Percentiles rank a stretch among this genome's conserved stretches.
Conservation (phyloP, 1,140 invertebrate species). For the Manduca sexta region DNA sequence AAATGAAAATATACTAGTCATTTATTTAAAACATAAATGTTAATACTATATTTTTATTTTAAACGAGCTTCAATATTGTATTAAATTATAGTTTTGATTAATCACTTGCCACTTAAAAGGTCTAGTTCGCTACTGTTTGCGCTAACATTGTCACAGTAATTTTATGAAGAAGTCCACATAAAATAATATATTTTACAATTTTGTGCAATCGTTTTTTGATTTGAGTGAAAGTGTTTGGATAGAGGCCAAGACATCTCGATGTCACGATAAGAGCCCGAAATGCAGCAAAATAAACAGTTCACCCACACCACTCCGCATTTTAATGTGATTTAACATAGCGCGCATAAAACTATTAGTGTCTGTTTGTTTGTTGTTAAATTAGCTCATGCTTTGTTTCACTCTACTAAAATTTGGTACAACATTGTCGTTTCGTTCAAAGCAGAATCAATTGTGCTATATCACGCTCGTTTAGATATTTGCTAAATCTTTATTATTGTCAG, state of each 20-base stretch:
- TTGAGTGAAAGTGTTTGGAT: conserved; percentile 57
- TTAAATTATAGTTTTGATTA: too few relatives aligned
- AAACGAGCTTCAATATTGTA: too few relatives aligned
- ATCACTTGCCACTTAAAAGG: too few relatives aligned
- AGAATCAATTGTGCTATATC: background rate
- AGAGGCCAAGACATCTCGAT: conserved; percentile 45
- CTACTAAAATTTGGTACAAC: background rate
- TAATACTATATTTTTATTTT: too few relatives aligned
- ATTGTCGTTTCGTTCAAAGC: background rate
- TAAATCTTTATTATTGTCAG: too few relatives aligned
- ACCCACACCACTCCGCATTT: conserved; percentile 18
- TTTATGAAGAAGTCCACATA: background rate
- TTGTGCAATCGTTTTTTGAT: conserved; percentile 29
- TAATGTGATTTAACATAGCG: background rate
- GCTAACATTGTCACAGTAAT: too few relatives aligned
- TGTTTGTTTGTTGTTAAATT: background rate
- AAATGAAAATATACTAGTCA: too few relatives aligned
- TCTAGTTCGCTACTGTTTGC: too few relatives aligned
- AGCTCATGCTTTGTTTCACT: background rate
- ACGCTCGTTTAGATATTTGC: too few relatives aligned
- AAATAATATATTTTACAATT: background rate
- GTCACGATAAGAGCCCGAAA: conserved; percentile 39
- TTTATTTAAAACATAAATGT: too few relatives aligned
- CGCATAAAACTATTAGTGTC: conserved; percentile 2
- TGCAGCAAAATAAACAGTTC: conserved; percentile 47